These are phyloP conservation scores for Acromyrmex charruanus DNA, from an alignment of 1,140 invertebrate genomes.

Conservation along the genomic window DNA sequence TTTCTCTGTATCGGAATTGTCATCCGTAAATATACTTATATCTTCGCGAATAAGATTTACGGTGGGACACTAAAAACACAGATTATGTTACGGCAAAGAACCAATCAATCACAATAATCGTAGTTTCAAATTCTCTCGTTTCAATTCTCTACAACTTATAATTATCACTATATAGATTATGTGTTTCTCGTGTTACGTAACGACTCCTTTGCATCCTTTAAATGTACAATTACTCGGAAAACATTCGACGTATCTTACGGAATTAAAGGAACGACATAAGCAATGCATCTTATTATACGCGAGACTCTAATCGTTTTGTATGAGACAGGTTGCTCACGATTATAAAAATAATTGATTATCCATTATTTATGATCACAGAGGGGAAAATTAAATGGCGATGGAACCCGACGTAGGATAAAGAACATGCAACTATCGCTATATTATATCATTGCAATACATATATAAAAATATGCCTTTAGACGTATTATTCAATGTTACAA, in stretches of 20 bases:
- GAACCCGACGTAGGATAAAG: slow-evolving; percentile 41
- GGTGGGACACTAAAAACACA: slow-evolving; percentile 13
- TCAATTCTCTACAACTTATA: slow-evolving; percentile 4
- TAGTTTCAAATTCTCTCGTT: slow-evolving; percentile 57
- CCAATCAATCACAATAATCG: slow-evolving; percentile 49
- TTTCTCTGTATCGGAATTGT: slow-evolving; percentile 3
- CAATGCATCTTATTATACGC: background rate
- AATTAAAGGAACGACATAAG: slow-evolving; percentile 32
- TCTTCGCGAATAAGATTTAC: slow-evolving; percentile 18
- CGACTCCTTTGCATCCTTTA: slow-evolving; percentile 70
- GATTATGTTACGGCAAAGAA: slow-evolving; percentile 6
- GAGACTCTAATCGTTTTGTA: slow-evolving; percentile 17
- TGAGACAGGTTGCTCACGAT: background rate
- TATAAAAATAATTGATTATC: slow-evolving; percentile 22
- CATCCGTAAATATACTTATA: slow-evolving; percentile 17
- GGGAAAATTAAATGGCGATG: slow-evolving; percentile 54
- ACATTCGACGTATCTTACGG: slow-evolving; percentile 22
- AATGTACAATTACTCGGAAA: slow-evolving; percentile 31
- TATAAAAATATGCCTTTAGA: slow-evolving; percentile 59
- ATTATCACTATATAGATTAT: slow-evolving; percentile 7
- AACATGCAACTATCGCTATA: slow-evolving; percentile 58
- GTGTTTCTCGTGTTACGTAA: slow-evolving; percentile 50
- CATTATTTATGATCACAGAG: slow-evolving; percentile 24
- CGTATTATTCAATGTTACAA: slow-evolving; percentile 54
- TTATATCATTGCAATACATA: slow-evolving; percentile 61